A percentile compares a stretch with the other conserved stretches of the same genome.
These are phyloP conservation scores for Sphaerophoria rueppellii DNA, from an alignment of 2,888 invertebrate species.

Conservation along the genomic window DNA sequence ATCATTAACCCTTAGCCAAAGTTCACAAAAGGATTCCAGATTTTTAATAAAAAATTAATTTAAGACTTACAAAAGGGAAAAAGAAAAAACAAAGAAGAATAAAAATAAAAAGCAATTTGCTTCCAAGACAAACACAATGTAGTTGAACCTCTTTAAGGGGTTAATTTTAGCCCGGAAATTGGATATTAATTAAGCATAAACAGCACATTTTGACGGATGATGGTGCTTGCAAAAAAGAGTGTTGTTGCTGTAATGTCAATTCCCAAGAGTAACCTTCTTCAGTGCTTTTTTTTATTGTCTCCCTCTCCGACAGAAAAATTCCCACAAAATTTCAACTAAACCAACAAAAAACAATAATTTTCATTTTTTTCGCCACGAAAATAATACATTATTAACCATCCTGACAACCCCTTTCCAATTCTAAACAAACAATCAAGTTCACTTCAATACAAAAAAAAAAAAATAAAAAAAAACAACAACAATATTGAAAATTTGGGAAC, in stretches of 20 bases:
- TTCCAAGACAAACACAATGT: conserved; percentile 12
- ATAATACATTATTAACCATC: conserved; percentile 36
- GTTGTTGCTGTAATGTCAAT: conserved; percentile 25
- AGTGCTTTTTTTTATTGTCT: neutral
- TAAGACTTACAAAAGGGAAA: neutral
- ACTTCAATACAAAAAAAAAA: conserved; percentile 1
- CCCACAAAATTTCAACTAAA: conserved; percentile 3
- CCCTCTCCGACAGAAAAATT: neutral
- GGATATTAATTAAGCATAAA: conserved; percentile 37
- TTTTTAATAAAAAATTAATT: too few relatives aligned
- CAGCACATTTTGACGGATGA: conserved; percentile 35
- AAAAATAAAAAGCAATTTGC: conserved; percentile 7
- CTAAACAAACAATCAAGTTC: conserved; percentile 18
- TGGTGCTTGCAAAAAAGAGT: conserved; percentile 23
- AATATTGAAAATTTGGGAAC: neutral
- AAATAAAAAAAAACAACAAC: neutral
- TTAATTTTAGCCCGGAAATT: conserved; percentile 37
- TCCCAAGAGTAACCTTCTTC: neutral
- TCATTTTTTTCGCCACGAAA: neutral
- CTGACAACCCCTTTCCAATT: conserved; percentile 28
- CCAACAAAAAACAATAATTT: neutral
- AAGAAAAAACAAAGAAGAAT: neutral
- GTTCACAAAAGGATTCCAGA: too few relatives aligned
- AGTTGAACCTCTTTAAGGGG: conserved; percentile 16
- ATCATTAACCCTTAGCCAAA: too few relatives aligned